phyloP scores from a whole-genome alignment of 2,113 vertebrate genomes.

The Cottus gobio region DNA sequence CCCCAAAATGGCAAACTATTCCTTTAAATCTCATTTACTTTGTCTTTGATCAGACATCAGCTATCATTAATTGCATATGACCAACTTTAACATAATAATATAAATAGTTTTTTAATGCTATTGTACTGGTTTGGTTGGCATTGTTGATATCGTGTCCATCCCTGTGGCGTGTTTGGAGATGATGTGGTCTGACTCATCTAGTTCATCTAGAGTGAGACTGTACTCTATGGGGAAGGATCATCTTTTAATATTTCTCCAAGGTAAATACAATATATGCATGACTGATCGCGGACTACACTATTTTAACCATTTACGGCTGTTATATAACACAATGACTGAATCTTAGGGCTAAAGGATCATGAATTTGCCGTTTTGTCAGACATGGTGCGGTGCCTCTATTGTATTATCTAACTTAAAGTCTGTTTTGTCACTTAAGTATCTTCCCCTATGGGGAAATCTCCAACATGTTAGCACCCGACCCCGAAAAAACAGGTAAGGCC shows the following conservation, averaged over 20 bases:
- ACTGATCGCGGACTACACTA: slow-evolving; percentile 1
- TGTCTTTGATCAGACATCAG: neutral
- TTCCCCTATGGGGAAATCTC: neutral
- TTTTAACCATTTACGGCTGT: slow-evolving; percentile 18
- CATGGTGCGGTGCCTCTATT: neutral
- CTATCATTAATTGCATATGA: neutral
- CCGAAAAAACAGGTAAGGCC: neutral
- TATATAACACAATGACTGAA: slow-evolving; percentile 27
- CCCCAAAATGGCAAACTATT: neutral
- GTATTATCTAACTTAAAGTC: neutral
- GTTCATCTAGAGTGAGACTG: neutral
- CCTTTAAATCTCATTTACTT: neutral
- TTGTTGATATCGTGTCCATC: neutral
- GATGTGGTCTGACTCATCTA: neutral
- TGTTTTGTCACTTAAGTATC: neutral
- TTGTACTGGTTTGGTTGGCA: neutral
- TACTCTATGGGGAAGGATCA: neutral
- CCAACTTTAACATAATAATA: neutral
- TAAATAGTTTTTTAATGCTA: neutral
- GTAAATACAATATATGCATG: slow-evolving; percentile 8
- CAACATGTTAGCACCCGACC: neutral
- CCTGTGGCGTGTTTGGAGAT: neutral
- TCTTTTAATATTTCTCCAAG: neutral
- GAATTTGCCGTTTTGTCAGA: slow-evolving; percentile 10
- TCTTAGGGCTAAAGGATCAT: slow-evolving; percentile 14